Evolutionary conservation across 1,140 invertebrate species (phyloP).

Genomic region (Laupala kohalensis): DNA sequence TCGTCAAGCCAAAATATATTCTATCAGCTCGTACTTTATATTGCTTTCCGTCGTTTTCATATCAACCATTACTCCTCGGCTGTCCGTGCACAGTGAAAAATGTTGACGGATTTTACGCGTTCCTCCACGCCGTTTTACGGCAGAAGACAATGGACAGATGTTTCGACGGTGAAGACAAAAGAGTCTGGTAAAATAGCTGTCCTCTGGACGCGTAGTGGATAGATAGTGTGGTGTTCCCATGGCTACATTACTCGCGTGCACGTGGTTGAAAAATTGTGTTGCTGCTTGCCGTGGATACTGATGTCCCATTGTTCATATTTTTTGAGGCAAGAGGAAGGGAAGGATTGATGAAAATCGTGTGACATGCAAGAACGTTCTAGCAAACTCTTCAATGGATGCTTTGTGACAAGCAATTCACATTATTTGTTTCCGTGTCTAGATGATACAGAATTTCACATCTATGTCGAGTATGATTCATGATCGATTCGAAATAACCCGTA

Average conservation of each 20-base stretch:
- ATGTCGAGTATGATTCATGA: background rate
- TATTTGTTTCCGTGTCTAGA: too few species aligned
- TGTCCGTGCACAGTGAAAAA: background rate
- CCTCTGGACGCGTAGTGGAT: too few species aligned
- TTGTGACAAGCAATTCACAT: background rate
- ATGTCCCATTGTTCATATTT: background rate
- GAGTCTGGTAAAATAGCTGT: too few species aligned
- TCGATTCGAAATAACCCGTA: background rate
- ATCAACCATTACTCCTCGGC: too few species aligned
- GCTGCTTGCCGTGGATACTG: background rate
- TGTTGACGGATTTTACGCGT: background rate
- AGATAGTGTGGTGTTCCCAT: too few species aligned
- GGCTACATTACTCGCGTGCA: too few species aligned
- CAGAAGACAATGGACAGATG: background rate
- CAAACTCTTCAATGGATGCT: background rate
- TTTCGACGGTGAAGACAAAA: background rate
- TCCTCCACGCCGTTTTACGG: background rate
- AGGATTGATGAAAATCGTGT: background rate
- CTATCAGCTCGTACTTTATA: too few species aligned
- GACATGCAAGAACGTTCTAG: background rate
- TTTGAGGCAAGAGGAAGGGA: background rate
- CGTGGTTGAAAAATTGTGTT: background rate
- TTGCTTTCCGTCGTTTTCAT: too few species aligned
- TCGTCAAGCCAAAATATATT: too few species aligned
- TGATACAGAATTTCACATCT: background rate